Evolutionary conservation across 2,797 vertebrate genomes (phyloP).

Genomic region (Forpus xanthops): DNA sequence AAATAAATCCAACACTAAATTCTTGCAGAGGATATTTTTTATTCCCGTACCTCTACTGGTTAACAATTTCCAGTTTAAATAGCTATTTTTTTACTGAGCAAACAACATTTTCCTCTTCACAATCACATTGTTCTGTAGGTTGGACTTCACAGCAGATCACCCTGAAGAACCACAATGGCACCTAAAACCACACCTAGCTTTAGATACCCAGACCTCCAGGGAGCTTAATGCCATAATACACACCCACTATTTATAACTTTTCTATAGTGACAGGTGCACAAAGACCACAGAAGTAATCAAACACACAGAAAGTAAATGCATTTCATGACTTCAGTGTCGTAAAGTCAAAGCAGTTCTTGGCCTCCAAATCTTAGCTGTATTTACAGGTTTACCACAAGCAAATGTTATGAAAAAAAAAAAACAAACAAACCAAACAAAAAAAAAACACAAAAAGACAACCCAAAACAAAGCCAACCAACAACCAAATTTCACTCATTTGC

Average conservation of each 20-base stretch:
- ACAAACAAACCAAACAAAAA: too few species aligned
- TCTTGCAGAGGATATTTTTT: neutral
- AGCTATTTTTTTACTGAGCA: neutral
- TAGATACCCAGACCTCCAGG: neutral
- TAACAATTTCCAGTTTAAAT: neutral
- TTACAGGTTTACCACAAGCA: neutral
- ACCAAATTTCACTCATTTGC: neutral
- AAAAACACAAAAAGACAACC: too few species aligned
- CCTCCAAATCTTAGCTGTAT: neutral
- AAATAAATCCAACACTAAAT: neutral
- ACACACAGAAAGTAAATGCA: neutral
- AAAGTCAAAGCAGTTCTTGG: neutral
- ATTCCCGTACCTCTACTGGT: neutral
- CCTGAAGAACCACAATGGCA: neutral
- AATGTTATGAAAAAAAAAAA: neutral
- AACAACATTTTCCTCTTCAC: neutral
- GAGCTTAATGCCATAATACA: neutral
- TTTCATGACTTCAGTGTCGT: neutral
- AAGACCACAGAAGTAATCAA: neutral
- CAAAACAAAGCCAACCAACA: neutral
- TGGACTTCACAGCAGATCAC: neutral
- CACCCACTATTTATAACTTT: neutral
- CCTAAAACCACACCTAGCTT: neutral
- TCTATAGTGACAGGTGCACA: neutral
- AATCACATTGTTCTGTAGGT: neutral